Base-by-base conservation (phyloP, 2,888 invertebrate genomes). In the Choreutis nemorana region DNA sequence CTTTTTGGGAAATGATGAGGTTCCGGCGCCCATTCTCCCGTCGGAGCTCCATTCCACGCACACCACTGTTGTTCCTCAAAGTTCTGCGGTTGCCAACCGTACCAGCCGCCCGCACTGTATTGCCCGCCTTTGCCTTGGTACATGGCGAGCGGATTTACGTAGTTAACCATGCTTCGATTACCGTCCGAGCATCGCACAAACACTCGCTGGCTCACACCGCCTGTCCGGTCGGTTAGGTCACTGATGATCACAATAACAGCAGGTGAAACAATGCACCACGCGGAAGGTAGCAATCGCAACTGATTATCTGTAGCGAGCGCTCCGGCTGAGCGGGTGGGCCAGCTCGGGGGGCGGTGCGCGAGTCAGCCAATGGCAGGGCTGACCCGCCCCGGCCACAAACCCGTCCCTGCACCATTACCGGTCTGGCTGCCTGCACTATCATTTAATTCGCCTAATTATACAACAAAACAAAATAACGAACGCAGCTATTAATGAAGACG, bases 151-250 rank as follows among this genome's bases (percentile, higher is more conserved):
- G 86, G 80, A 67, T 84, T 84, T 51, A 85, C 89, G 65, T 89
- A 89, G 44, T 87, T 87, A 72, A 89, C 87, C 89, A 89, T 89
- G 59, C 65, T 73, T 65, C 50, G 58, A 58, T 70, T 73, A 73
- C 70, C 57, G 72, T 67, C 72, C 70, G 54, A 55, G 66, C 77
- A 75, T 73, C 55, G 61, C 75, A 72, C 71, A 64, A 48, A 61
- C 73, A 72, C 70, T 64, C 63, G 67, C 58, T 42, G 72, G 73
- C 73, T n/a, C 60, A 63, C 70, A 70, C 71, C 50, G 50, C 52
- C 51, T 4, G 45, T 42, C 40, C 30, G 31, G 39, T 34, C 39
- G 31, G n/a, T n/a, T n/a, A n/a, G n/a, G n/a, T 23, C 9, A 9
- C 23, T 8, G 23, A 23, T 23, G 23, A 8, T 14, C 26, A 15